Evolutionary conservation across 2,888 invertebrate genomes (phyloP), one percentile per base, ranked within the genome.

Genomic region (Biston stratarius): DNA sequence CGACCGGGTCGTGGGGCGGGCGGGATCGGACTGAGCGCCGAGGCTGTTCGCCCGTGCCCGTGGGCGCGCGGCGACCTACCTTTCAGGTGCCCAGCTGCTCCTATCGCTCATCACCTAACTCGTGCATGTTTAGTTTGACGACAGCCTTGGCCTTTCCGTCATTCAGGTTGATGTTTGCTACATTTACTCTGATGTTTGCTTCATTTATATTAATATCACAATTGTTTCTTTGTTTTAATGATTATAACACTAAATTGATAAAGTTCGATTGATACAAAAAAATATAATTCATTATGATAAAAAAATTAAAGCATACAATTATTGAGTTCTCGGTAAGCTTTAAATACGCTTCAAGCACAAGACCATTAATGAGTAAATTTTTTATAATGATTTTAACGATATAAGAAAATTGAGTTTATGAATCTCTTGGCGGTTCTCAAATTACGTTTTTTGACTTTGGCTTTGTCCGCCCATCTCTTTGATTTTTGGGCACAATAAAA

Each of bases 1-100:
- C 83, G 73, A 75, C 83, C 81, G 73, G 71, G 62, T 74, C 67
- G 77, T 69, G 60, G 78, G 81, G 76, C 80, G 77, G 82, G 78
- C 82, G 76, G 78, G 70, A 79, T 74, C 81, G 74, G 79, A 89
- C 89, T 91, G 88, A 85, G 77, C 69, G 52, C 36, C 9, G 12
- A 60, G 66, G 71, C 72, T 63, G 70, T 68, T 60, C 53, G 69
- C 68, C 68, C 60, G 59, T 44, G 69, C 68, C 68, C 60, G 59
- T 44, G 70, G 70, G 70, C 65, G 72, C 70, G 64, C 55, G 68
- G 67, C 33, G 11, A 14, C 40, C 55, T 64, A 72, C 72, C 74
- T 71, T 67, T 51, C 73, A 73, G 72, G 71, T 73, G 69, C 66
- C 70, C 64, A 64, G 67, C 61, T 55, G 66, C 62, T 69, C 70